phyloP scores from a whole-genome alignment of 2,888 invertebrate genomes.

The Boloria selene region DNA sequence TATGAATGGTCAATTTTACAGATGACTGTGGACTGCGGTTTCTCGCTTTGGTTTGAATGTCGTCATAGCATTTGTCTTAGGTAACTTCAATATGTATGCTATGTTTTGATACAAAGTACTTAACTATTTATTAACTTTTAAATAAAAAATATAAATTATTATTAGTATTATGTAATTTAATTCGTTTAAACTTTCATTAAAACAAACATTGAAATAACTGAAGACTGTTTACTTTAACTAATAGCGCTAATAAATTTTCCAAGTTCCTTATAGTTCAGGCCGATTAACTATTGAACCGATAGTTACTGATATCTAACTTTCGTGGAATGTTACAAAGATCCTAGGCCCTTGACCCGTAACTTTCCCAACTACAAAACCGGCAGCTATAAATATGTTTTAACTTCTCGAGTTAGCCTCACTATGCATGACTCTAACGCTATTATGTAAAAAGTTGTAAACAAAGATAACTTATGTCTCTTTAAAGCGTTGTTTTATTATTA shows the following conservation, averaged over 20 bases:
- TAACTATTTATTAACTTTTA: too few species aligned
- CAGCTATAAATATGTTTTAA: constrained; percentile 61
- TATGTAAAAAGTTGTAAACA: constrained; percentile 10
- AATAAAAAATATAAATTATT: too few species aligned
- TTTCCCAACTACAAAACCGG: constrained; percentile 56
- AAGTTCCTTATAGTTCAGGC: constrained; percentile 23
- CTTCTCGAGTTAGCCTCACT: constrained; percentile 45
- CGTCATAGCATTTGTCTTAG: background rate
- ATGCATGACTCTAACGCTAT: constrained; percentile 23
- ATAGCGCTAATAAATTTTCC: constrained; percentile 29
- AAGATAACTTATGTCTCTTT: background rate
- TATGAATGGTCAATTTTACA: background rate
- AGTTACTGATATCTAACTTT: constrained; percentile 47
- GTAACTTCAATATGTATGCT: too few species aligned
- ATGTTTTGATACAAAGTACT: too few species aligned
- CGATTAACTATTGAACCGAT: constrained; percentile 38
- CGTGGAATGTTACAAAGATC: constrained; percentile 55
- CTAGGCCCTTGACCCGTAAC: constrained; percentile 65
- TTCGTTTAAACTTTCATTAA: too few species aligned
- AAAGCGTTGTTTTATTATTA: background rate
- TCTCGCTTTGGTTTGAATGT: background rate
- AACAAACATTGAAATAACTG: too few species aligned
- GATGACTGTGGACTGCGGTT: background rate
- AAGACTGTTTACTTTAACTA: constrained; percentile 15
- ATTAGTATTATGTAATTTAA: too few species aligned